phyloP scores from a whole-genome alignment of 1,140 invertebrate species.

The Phymastichus coffea region DNA sequence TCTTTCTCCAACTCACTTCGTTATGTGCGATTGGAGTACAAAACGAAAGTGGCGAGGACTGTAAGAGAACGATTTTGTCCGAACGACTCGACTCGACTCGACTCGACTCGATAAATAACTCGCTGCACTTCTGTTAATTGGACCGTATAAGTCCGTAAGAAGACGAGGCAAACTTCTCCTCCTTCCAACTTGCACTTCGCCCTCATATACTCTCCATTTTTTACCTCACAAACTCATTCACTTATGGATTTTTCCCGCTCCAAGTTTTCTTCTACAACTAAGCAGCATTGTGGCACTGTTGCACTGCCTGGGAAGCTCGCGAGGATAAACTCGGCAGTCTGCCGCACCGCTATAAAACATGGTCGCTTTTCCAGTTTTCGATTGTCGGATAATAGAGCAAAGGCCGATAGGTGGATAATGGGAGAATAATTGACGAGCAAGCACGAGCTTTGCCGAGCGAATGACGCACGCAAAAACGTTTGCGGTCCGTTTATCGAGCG shows the following conservation, averaged over 20 bases:
- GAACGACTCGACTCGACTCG: neutral
- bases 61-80: no score
- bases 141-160: constrained; percentile 2
- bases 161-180: neutral
- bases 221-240: neutral
- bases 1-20: constrained; percentile 6
- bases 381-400: neutral
- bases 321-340: no score
- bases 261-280: no score
- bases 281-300: no score
- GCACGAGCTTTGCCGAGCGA: neutral
- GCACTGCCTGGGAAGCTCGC: no score
- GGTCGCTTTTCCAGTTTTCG: neutral
- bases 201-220: neutral
- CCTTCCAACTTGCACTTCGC: neutral
- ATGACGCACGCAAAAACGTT: no score
- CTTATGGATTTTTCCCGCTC: neutral
- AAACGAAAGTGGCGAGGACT: neutral
- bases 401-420: constrained; percentile 1
- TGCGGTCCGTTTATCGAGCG: no score
- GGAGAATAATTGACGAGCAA: constrained; percentile 7
- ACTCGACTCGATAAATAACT: constrained; percentile 8
- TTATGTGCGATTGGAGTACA: constrained; percentile 9
- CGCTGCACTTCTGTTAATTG: constrained; percentile 4
- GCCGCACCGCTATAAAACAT: no score